These are phyloP conservation scores for Oreochromis niloticus DNA, from an alignment of 2,113 vertebrate species.

Conservation along the genomic window DNA sequence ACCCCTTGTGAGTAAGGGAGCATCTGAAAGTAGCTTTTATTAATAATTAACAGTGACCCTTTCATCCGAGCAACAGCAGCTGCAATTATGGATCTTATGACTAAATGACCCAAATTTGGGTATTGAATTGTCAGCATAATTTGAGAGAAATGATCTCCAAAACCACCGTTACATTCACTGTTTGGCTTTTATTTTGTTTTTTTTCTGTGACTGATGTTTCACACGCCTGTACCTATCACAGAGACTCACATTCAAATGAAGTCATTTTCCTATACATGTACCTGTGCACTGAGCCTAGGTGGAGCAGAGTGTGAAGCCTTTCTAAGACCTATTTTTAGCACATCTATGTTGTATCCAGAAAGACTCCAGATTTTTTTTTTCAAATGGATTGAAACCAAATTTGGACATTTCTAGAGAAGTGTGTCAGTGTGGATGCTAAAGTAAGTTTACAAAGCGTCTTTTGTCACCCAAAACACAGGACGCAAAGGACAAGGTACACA, in stretches of 20 bases:
- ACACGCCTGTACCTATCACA: background rate
- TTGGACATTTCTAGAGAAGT: background rate
- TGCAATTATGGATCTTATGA: background rate
- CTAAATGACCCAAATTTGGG: background rate
- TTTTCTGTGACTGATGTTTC: background rate
- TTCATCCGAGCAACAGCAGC: background rate
- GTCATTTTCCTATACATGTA: background rate
- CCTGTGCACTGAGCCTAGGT: background rate
- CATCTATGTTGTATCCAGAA: background rate
- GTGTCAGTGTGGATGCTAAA: background rate
- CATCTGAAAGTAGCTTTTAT: background rate
- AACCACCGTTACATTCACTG: background rate
- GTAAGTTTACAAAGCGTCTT: background rate
- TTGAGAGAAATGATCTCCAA: background rate
- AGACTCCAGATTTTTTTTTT: background rate
- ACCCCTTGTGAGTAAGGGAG: background rate
- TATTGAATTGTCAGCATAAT: background rate
- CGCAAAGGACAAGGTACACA: background rate
- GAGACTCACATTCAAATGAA: background rate
- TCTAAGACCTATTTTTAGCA: background rate
- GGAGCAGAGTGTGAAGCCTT: background rate
- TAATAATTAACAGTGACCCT: background rate
- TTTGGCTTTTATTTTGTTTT: background rate
- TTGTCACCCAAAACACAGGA: background rate
- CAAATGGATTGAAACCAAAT: background rate